These are phyloP conservation scores for Digitonthophagus gazella DNA, from an alignment of 2,888 invertebrate genomes.

Conservation along the genomic window DNA sequence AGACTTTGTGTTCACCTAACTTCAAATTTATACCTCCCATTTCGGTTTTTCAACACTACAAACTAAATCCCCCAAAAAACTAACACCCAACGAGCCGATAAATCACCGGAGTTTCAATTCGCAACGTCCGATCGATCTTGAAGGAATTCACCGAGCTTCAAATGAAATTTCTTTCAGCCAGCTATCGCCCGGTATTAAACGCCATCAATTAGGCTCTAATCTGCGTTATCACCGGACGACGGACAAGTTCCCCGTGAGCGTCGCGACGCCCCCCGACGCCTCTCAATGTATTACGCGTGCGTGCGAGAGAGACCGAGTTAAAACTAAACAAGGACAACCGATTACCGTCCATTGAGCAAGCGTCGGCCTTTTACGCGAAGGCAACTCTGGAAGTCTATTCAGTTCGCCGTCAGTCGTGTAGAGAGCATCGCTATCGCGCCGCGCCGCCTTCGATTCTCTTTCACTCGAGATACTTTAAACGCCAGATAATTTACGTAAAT, in stretches of 20 bases:
- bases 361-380: background rate
- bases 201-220: slow-evolving; percentile 14
- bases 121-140: background rate
- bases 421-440: background rate
- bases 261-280: background rate
- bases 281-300: background rate
- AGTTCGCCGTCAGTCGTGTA: background rate
- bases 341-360: background rate
- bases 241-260: background rate
- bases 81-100: too few species aligned
- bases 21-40: slow-evolving; percentile 2
- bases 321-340: background rate
- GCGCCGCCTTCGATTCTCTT: background rate
- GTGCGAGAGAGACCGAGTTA: background rate
- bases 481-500: background rate
- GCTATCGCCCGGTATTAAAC: slow-evolving; percentile 12
- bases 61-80: too few species aligned
- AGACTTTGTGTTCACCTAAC: background rate
- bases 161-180: slow-evolving; percentile 6
- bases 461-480: background rate
- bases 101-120: background rate
- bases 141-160: background rate
- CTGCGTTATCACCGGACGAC: slow-evolving; percentile 14
- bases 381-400: background rate
- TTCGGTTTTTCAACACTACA: too few species aligned